These are phyloP conservation scores for Porphyrio hochstetteri DNA, from an alignment of 2,113 vertebrate species.

Conservation along the genomic window DNA sequence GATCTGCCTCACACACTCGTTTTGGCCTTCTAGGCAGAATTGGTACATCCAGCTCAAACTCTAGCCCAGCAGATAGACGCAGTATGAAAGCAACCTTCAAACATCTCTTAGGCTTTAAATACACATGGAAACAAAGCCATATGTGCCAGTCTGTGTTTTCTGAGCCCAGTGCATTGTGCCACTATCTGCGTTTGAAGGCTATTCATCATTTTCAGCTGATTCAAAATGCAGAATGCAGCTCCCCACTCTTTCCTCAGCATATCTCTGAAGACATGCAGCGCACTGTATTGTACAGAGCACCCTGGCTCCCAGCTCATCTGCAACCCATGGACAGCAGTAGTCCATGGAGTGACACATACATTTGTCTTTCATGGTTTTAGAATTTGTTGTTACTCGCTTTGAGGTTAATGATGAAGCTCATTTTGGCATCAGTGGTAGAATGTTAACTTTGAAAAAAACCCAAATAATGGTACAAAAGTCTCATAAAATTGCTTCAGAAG, in stretches of 20 bases:
- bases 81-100: not conserved
- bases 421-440: not conserved
- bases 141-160: not conserved
- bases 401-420: not conserved
- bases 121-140: not conserved
- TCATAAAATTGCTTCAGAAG: not conserved
- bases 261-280: accelerated
- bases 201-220: not conserved
- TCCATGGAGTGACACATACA: accelerated
- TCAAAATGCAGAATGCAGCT: not conserved
- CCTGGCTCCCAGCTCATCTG: not conserved
- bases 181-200: not conserved
- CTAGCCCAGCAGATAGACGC: not conserved
- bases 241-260: not conserved
- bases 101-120: not conserved
- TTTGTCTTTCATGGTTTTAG: not conserved
- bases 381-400: not conserved
- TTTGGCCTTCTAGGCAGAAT: not conserved
- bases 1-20: not conserved
- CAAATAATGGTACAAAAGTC: not conserved
- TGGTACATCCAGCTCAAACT: not conserved
- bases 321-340: not conserved
- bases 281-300: accelerated
- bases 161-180: not conserved
- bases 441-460: not conserved